phyloP scores from a whole-genome alignment of 2,113 vertebrate species.

The Pelecanus crispus region DNA sequence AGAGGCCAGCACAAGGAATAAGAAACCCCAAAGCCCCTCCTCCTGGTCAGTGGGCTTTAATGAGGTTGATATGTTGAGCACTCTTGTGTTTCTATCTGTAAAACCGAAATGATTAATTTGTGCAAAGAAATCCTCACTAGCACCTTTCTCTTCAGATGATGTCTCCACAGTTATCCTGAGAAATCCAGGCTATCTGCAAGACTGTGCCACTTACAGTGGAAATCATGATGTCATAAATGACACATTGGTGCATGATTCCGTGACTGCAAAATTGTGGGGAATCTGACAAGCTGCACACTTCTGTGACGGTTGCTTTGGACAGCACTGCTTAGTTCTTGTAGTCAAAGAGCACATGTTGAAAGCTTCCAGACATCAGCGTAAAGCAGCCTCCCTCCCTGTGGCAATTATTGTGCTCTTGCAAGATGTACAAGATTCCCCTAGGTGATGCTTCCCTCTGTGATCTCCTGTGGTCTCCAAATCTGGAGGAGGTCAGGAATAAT shows the following conservation, averaged over 20 bases:
- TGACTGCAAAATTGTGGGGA: background rate
- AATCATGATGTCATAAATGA: background rate
- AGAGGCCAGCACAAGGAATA: background rate
- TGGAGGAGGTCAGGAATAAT: background rate
- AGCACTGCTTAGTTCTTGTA: background rate
- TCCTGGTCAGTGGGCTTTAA: background rate
- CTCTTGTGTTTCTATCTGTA: background rate
- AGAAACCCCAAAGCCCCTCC: background rate
- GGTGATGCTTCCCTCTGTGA: background rate
- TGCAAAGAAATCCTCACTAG: background rate
- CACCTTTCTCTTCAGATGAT: background rate
- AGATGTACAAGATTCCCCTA: background rate
- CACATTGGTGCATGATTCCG: background rate
- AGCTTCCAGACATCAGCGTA: background rate
- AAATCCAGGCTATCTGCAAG: background rate
- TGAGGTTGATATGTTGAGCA: fast-evolving
- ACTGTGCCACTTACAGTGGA: background rate
- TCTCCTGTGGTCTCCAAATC: background rate
- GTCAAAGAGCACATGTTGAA: background rate
- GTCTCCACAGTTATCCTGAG: background rate
- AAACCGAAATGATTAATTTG: background rate
- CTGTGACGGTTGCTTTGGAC: background rate
- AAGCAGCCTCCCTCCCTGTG: background rate
- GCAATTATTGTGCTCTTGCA: background rate
- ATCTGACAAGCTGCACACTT: background rate